Evolutionary conservation across 2,888 invertebrate genomes (phyloP).

Genomic region (Drosophila suboccidentalis): DNA sequence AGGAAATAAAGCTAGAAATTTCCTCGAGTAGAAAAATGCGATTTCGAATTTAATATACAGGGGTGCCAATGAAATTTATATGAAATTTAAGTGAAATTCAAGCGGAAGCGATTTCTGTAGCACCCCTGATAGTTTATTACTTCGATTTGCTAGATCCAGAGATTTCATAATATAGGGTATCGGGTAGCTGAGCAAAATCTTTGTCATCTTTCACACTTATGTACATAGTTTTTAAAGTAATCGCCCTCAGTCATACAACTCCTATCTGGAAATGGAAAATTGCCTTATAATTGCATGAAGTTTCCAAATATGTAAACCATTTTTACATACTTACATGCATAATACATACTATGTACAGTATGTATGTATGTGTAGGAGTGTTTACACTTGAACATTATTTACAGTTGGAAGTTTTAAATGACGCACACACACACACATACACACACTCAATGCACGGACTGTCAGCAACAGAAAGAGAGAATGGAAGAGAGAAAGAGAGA

Average conservation of each 20-base stretch:
- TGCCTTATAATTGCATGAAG: slow-evolving; percentile 72
- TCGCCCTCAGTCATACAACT: slow-evolving; percentile 53
- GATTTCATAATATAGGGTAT: slow-evolving; percentile 13
- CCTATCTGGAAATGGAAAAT: slow-evolving; percentile 59
- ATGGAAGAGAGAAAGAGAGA: background rate
- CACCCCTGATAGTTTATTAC: no score
- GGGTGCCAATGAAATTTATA: no score
- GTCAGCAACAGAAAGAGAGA: background rate
- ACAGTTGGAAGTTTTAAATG: slow-evolving; percentile 59
- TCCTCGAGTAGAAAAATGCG: no score
- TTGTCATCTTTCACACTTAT: background rate
- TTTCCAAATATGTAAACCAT: slow-evolving; percentile 32
- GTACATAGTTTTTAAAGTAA: slow-evolving; percentile 40
- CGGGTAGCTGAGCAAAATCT: background rate
- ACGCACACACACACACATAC: slow-evolving; percentile 16
- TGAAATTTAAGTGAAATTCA: no score
- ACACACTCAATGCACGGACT: background rate
- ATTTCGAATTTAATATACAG: no score
- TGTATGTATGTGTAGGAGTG: background rate
- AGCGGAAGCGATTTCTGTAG: no score
- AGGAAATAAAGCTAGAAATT: no score
- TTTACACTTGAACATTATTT: slow-evolving; percentile 56
- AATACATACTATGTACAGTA: background rate
- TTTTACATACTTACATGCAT: slow-evolving; percentile 3
- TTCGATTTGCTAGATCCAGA: no score